Evolutionary conservation across 2,888 invertebrate species (phyloP), one percentile per base, ranked within the genome.

Genomic region (Plemyria rubiginata): DNA sequence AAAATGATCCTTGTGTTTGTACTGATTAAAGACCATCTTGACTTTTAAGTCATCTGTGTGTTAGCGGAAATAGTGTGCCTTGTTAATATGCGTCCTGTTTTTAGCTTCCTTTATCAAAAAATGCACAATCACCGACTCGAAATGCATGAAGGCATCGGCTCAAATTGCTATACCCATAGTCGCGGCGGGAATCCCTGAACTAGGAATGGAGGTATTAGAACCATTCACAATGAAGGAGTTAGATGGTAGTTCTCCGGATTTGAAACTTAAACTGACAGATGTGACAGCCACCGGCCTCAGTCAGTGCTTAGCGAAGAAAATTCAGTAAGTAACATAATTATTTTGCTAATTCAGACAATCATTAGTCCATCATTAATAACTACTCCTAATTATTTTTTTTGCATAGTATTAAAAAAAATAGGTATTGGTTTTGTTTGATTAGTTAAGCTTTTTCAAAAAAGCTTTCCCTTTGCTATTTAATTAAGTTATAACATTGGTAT

Each of bases 311-410:
- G 70, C 72, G 0, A 82, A 81, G 60, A 85, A 79, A 70, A 43
- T 81, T 0, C 55, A 75, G 88, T 88, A 75, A 82, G 85, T 85
- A 54, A 7, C n/a, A 4, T n/a, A 3, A 7, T 32, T 22, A 22
- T 22, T 22, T 22, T 22, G 3, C 3, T 22, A 22, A 2, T 22
- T 22, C 22, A 22, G 22, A 22, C 22, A 22, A 22, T 22, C 1
- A 22, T 22, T 22, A 22, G 2, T 22, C 22, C 22, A 22, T n/a
- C n/a, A n/a, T n/a, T n/a, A n/a, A n/a, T n/a, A n/a, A n/a, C n/a
- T n/a, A n/a, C n/a, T n/a, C n/a, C n/a, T n/a, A n/a, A n/a, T n/a
- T n/a, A n/a, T n/a, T n/a, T n/a, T n/a, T n/a, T n/a, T n/a, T n/a
- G n/a, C n/a, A n/a, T n/a, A n/a, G n/a, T n/a, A n/a, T n/a, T n/a